These are phyloP conservation scores for Petrocephalus schoutedeni DNA, from an alignment of 2,797 vertebrate species.

Conservation along the genomic window DNA sequence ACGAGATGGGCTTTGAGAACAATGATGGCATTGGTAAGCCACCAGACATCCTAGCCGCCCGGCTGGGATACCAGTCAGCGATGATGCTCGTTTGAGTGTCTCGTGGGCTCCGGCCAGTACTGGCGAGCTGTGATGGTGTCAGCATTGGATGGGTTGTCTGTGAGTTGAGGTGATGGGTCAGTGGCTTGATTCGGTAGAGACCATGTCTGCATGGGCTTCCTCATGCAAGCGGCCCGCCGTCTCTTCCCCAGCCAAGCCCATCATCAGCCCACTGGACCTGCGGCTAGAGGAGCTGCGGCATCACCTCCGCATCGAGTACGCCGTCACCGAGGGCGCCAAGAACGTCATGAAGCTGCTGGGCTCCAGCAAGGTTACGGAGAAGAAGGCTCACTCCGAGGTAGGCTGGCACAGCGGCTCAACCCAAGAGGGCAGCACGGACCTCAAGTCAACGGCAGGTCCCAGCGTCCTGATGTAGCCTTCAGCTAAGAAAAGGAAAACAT, in stretches of 20 bases:
- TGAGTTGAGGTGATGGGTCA: not conserved
- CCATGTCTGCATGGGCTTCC: not conserved
- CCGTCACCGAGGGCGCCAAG: conserved; percentile 80
- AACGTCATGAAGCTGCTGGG: conserved; percentile 83
- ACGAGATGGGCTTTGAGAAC: conserved; percentile 88
- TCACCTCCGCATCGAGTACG: conserved; percentile 82
- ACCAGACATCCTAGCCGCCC: not conserved
- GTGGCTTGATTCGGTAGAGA: not conserved
- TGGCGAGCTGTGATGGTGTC: not conserved
- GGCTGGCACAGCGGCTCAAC: not conserved
- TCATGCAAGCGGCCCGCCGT: conserved; percentile 13
- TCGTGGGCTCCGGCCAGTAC: not conserved
- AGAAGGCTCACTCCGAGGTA: conserved; percentile 80
- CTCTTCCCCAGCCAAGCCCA: conserved; percentile 64
- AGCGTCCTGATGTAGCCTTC: not conserved
- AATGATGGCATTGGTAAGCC: conserved; percentile 68
- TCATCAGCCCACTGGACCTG: conserved; percentile 80
- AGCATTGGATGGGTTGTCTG: not conserved
- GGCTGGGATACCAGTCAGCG: not conserved
- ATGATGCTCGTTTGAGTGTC: not conserved
- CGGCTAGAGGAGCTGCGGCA: conserved; percentile 79
- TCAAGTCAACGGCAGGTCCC: not conserved
- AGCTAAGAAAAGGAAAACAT: not conserved
- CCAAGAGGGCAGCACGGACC: not conserved
- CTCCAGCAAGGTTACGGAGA: conserved; percentile 79